These are phyloP conservation scores for Oxyruncus cristatus DNA, from an alignment of 2,113 vertebrate species.

Conservation along the genomic window DNA sequence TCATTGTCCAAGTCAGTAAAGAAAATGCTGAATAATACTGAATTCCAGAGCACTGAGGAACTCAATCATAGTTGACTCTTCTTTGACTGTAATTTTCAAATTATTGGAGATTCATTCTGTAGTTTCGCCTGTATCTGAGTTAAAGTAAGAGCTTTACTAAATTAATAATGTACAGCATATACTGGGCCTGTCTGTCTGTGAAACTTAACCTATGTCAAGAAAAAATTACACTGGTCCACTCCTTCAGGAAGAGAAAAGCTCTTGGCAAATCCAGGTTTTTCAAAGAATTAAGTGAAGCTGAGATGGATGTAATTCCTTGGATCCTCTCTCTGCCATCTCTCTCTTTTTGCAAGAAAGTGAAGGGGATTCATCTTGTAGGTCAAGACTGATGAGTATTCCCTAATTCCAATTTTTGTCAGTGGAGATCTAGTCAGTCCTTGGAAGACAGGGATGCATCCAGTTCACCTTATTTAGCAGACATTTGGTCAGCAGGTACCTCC, in stretches of 20 bases:
- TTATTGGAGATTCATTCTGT: background rate
- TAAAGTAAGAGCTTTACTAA: background rate
- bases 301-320: background rate
- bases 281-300: background rate
- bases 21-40: background rate
- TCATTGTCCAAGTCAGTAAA: background rate
- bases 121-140: background rate
- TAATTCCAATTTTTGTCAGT: background rate
- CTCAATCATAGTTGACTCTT: background rate
- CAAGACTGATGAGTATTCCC: background rate
- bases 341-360: background rate
- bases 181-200: background rate
- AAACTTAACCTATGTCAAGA: fast-evolving
- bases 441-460: background rate
- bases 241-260: background rate
- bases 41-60: background rate
- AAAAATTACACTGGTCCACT: background rate
- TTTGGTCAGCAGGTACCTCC: background rate
- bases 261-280: background rate
- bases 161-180: background rate
- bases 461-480: background rate
- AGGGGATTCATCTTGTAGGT: background rate
- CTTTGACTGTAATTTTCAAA: background rate
- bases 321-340: background rate
- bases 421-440: background rate